Conservation (phyloP, 2,113 vertebrate genomes). For the Macrotis lagotis region DNA sequence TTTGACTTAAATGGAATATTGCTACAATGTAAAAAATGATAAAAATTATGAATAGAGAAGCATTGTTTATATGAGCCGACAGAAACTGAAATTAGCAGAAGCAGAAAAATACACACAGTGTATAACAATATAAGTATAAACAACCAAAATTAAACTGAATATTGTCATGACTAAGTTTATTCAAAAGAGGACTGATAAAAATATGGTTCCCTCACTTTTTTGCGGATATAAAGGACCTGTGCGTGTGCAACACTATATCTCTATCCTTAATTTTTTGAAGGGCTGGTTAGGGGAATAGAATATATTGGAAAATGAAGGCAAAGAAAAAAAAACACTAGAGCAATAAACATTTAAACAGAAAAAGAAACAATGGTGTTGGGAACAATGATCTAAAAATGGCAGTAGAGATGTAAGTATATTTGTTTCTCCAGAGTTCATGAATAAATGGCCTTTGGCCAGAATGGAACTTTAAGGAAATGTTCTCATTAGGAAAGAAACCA, state of each 20-base stretch:
- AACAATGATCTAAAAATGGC: background rate
- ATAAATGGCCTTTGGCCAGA: background rate
- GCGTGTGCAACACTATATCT: background rate
- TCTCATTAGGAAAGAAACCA: background rate
- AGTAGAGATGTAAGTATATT: background rate
- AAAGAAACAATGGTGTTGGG: background rate
- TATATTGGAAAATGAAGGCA: background rate
- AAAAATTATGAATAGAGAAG: background rate
- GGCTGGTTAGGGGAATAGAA: background rate
- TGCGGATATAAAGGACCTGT: background rate
- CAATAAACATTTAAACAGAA: background rate
- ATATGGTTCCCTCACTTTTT: background rate
- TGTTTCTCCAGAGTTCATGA: background rate
- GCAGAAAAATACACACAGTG: background rate
- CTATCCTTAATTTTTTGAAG: background rate
- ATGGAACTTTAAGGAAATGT: background rate
- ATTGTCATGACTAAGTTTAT: background rate
- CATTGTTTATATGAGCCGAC: background rate
- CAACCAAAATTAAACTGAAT: background rate
- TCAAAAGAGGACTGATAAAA: background rate
- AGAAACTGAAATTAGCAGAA: background rate
- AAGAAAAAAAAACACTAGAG: background rate
- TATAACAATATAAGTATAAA: background rate
- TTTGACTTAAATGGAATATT: background rate
- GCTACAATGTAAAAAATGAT: background rate